Evolutionary conservation across 1,140 invertebrate genomes (phyloP), one percentile per base, ranked within the genome.

Genomic region (Solen grandis): DNA sequence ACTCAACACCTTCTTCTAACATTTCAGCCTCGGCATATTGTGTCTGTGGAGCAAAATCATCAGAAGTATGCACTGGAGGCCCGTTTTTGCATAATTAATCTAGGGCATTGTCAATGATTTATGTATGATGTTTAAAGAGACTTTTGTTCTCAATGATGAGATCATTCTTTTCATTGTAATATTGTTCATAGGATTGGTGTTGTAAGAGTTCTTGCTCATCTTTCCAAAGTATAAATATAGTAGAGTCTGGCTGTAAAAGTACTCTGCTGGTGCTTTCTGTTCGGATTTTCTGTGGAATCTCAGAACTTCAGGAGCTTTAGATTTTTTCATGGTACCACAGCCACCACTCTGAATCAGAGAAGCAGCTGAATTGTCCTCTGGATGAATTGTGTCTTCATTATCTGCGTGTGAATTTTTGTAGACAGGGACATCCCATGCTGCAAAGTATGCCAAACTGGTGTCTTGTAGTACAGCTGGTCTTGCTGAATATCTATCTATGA

Each of bases 281-380:
- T 54, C 36, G 0, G 80, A 82, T 29, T 69, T 29, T 25, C 46
- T 72, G 50, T 77, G 68, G 63, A 77, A 82, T 70, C 74, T 16
- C 25, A 72, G 36, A 38, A 82, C 55, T 52, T 41, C 41, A 41
- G n/a, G 27, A 57, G 54, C 65, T 50, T n/a, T n/a, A n/a, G 29
- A 55, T 55, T 72, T 76, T 38, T 52, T 70, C 81, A 82, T 82
- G 29, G 38, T 76, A n/a, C n/a, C n/a, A n/a, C n/a, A n/a, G n/a
- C n/a, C n/a, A n/a, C n/a, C n/a, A n/a, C n/a, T n/a, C n/a, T n/a
- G n/a, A n/a, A n/a, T n/a, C n/a, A n/a, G n/a, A n/a, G n/a, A n/a
- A n/a, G n/a, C n/a, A n/a, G n/a, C n/a, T n/a, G n/a, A n/a, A n/a
- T n/a, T n/a, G n/a, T n/a, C n/a, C n/a, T n/a, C n/a, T n/a, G n/a